These are phyloP conservation scores for Ephestia elutella DNA, from an alignment of 1,140 invertebrate species.

Conservation along the genomic window DNA sequence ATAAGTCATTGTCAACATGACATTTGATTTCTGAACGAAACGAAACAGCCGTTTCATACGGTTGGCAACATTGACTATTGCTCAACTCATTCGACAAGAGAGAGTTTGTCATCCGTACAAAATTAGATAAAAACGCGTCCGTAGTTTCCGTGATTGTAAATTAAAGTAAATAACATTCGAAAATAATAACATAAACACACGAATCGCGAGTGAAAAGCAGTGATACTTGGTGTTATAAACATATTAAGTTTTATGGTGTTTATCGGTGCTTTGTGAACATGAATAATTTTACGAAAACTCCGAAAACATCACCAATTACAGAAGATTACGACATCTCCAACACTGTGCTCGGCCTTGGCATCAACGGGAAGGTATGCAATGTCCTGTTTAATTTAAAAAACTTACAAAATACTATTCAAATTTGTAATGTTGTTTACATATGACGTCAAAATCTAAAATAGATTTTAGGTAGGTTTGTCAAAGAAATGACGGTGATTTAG, in stretches of 20 bases:
- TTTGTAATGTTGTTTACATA: constrained; percentile 30
- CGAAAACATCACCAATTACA: constrained; percentile 87
- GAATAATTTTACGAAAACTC: constrained; percentile 67
- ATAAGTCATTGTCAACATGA: too few relatives aligned
- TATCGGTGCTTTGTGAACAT: constrained; percentile 37
- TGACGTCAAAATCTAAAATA: constrained; percentile 60
- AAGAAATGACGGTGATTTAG: not conserved
- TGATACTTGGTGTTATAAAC: constrained; percentile 12
- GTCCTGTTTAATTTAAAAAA: constrained; percentile 4
- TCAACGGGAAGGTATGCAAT: constrained; percentile 92
- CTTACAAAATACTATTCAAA: not conserved
- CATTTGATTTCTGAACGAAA: too few relatives aligned
- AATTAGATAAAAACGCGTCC: constrained; percentile 21
- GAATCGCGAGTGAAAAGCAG: not conserved
- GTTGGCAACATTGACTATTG: constrained; percentile 14
- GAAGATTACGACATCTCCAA: constrained; percentile 96
- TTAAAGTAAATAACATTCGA: constrained; percentile 13
- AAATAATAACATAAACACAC: not conserved
- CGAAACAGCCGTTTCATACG: too few relatives aligned
- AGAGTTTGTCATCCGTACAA: constrained; percentile 26
- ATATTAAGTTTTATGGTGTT: constrained; percentile 11
- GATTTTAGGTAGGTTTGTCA: not conserved
- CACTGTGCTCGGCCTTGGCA: constrained; percentile 96
- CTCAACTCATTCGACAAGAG: constrained; percentile 9
- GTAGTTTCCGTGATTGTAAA: constrained; percentile 1